Percentiles rank a stretch among this genome's conserved stretches.
phyloP scores from a whole-genome alignment of 2,113 vertebrate genomes.

The Pteropus alecto region DNA sequence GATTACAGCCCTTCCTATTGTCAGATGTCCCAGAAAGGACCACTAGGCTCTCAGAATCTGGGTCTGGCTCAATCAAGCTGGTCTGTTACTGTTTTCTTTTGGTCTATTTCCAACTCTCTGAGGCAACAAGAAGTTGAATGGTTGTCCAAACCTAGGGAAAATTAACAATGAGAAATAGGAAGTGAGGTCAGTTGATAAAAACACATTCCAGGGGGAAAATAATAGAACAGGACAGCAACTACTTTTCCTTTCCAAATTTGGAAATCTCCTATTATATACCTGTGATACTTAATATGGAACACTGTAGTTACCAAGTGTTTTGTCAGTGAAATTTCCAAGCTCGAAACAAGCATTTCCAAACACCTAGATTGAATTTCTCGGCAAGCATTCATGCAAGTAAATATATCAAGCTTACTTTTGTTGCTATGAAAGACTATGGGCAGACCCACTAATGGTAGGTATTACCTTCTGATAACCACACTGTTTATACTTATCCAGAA shows the following conservation, averaged over 20 bases:
- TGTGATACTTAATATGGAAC: neutral
- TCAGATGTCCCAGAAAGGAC: neutral
- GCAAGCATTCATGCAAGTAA: conserved; percentile 27
- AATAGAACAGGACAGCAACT: neutral
- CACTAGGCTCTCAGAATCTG: neutral
- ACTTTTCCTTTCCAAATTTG: neutral
- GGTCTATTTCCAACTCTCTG: neutral
- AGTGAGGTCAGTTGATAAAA: neutral
- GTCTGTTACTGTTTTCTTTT: neutral
- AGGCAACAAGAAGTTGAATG: neutral
- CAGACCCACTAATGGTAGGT: conserved; percentile 24
- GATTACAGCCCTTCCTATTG: neutral
- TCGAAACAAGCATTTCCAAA: neutral
- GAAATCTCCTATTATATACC: too few species aligned
- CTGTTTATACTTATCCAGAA: conserved; percentile 46
- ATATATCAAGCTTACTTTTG: neutral
- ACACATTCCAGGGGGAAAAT: neutral
- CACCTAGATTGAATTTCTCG: neutral
- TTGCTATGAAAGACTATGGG: neutral
- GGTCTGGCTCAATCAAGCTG: neutral
- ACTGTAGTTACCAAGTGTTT: neutral
- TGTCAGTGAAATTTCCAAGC: neutral
- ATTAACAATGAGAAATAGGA: neutral
- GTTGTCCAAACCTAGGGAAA: neutral
- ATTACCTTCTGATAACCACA: conserved; percentile 29